Evolutionary conservation across 1,140 invertebrate species (phyloP), one percentile per base, ranked within the genome.

Genomic region (Apis cerana): DNA sequence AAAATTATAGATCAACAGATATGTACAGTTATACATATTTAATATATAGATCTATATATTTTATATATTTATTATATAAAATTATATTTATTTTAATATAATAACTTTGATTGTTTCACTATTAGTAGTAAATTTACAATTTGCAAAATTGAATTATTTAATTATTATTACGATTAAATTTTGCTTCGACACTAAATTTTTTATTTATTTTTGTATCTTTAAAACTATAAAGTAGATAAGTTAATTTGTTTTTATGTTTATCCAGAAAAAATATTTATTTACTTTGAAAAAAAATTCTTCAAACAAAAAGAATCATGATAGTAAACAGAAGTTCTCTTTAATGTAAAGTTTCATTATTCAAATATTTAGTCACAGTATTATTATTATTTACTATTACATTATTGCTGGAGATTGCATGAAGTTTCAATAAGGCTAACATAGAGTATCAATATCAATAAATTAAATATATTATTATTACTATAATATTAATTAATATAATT

Each of bases 291-390:
- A 70, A 70, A 70, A 70, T 52, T 11, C 21, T 64, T 52, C 13
- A n/a, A 33, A 33, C 48, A 64, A 54, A 64, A 62, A 64, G 33
- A 17, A 27, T 65, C n/a, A 62, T 79, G 70, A 58, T 9, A 19
- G 23, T 23, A 21, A 59, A 75, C 33, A 75, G 23, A 68, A 68
- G 62, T 75, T 19, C 72, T 58, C 23, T 43, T 68, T 75, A 33
- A 75, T 54, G 7, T 11, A 56, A 52, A 48, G 33, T n/a, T 23
- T 23, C 12, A 64, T 58, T 50, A 58, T 82, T 82, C 81, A 64
- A 61, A 62, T 56, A 17, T 82, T 77, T 56, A 56, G 58, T 48
- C 56, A 67, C 12, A 62, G 61, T 67, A 78, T 78, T 82, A 72
- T 33, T 77, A 64, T 56, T 7, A 15, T 33, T 59, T 19, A 76